A percentile compares a stretch with the other conserved stretches of the same genome.
phyloP scores from a whole-genome alignment of 92 coral and sea anemone species.

The Porites cylindrica region DNA sequence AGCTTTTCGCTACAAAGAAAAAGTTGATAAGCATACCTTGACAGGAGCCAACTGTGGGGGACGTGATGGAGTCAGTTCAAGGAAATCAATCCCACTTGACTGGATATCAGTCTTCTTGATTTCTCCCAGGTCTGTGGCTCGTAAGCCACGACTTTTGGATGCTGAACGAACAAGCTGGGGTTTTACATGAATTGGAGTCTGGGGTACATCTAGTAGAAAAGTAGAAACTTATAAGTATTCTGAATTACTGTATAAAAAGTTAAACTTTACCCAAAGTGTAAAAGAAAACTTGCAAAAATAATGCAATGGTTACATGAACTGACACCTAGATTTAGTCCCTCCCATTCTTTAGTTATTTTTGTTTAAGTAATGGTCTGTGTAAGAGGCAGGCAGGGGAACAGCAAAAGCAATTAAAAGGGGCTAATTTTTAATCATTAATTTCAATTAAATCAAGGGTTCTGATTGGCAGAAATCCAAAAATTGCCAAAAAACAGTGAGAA shows the following conservation, averaged over 20 bases:
- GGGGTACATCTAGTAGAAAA: constrained; percentile 46
- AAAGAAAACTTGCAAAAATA: no score
- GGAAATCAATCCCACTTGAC: constrained; percentile 67
- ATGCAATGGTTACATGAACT: no score
- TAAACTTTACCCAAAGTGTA: background rate
- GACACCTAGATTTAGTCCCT: no score
- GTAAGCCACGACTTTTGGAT: constrained; percentile 85
- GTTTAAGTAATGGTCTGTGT: no score
- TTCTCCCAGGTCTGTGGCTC: constrained; percentile 76
- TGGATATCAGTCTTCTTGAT: constrained; percentile 26
- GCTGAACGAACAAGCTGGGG: constrained; percentile 97
- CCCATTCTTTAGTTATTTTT: no score
- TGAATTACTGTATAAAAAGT: background rate
- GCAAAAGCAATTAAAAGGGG: no score
- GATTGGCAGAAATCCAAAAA: no score
- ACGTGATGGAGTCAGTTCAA: constrained; percentile 67
- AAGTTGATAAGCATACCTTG: constrained; percentile 12
- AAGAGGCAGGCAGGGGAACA: no score
- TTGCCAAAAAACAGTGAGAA: no score
- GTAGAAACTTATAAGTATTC: background rate
- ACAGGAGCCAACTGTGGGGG: constrained; percentile 89
- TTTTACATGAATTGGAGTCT: constrained; percentile 92
- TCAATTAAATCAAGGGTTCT: no score
- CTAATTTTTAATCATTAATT: no score
- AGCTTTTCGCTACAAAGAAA: no score